These are phyloP conservation scores for Saccopteryx leptura DNA, from an alignment of 2,113 vertebrate genomes.

Conservation along the genomic window DNA sequence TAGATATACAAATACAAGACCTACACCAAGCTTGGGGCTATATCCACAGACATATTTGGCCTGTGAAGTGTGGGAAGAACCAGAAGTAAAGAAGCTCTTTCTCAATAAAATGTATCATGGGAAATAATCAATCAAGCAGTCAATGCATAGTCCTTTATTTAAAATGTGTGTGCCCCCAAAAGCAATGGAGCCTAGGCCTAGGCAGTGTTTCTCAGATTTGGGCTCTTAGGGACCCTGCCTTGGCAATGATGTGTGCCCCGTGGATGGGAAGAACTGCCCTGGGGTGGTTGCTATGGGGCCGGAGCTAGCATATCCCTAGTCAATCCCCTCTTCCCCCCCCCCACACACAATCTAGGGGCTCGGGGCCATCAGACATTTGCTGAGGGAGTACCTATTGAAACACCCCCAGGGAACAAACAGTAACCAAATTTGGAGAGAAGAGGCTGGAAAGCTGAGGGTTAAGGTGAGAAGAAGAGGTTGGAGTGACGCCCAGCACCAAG, in stretches of 20 bases:
- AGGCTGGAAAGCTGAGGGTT: neutral
- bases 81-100: neutral
- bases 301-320: neutral
- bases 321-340: neutral
- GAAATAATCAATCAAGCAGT: neutral
- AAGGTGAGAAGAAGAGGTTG: neutral
- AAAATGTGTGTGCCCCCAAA: neutral
- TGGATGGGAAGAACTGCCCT: accelerated
- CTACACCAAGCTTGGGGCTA: neutral
- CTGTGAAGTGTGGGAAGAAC: neutral
- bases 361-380: neutral
- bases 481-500: neutral
- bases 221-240: neutral
- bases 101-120: neutral
- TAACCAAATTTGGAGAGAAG: neutral
- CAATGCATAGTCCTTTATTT: neutral
- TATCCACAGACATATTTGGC: neutral
- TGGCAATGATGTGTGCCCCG: neutral
- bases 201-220: neutral
- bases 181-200: neutral
- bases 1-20: neutral
- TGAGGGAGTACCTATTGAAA: neutral
- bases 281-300: neutral
- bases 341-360: neutral
- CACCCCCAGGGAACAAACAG: neutral